Percentiles rank a stretch among this genome's conserved stretches.
These are phyloP conservation scores for Drosophila histrio DNA, from an alignment of 2,888 invertebrate species.

Conservation along the genomic window DNA sequence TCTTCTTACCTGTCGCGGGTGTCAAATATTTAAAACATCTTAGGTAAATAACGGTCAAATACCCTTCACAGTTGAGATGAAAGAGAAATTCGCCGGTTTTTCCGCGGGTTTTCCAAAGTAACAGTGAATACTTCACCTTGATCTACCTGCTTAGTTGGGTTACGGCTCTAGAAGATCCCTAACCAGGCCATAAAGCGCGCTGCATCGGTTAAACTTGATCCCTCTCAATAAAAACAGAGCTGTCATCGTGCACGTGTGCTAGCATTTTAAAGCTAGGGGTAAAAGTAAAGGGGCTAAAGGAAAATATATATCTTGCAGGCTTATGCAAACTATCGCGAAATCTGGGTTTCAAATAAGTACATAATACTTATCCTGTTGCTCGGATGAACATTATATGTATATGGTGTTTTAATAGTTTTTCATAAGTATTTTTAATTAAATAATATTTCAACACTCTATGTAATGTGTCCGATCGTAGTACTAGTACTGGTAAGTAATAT, in stretches of 20 bases:
- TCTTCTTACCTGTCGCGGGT: neutral
- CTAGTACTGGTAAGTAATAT: no score
- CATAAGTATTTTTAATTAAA: neutral
- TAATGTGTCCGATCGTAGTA: no score
- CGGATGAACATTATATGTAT: neutral
- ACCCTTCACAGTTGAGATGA: conserved; percentile 19
- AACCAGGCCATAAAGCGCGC: conserved; percentile 20
- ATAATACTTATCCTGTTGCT: neutral
- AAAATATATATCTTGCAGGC: conserved; percentile 12
- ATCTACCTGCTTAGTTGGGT: conserved; percentile 37
- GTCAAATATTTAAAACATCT: neutral
- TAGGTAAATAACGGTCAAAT: conserved; percentile 27
- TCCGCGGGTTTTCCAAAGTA: conserved; percentile 55
- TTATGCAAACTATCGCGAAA: conserved; percentile 31
- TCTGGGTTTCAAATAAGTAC: conserved; percentile 7
- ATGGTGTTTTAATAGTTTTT: neutral
- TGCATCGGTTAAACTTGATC: conserved; percentile 36
- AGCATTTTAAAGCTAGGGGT: neutral
- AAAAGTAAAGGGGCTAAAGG: conserved; percentile 5
- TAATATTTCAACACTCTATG: no score
- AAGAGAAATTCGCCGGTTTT: conserved; percentile 46
- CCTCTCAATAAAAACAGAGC: conserved; percentile 37
- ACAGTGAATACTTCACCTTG: conserved; percentile 34
- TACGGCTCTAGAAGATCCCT: neutral
- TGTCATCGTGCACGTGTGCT: conserved; percentile 4